These are phyloP conservation scores for Drosophila asahinai DNA, from an alignment of 1,140 invertebrate species.

Conservation along the genomic window DNA sequence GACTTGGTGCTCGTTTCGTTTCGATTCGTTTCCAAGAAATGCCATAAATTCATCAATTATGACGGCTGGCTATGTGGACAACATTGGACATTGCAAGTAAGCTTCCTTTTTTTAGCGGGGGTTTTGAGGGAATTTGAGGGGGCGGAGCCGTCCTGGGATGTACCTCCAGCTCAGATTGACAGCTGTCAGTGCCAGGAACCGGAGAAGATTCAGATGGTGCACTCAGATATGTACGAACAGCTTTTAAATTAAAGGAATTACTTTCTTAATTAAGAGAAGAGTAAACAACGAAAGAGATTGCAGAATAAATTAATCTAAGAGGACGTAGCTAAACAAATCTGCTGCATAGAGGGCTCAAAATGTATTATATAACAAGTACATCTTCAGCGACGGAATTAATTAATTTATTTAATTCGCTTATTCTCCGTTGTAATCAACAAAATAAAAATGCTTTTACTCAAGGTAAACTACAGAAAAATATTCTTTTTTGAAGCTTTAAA, in stretches of 20 bases:
- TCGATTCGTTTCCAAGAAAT: slow-evolving; percentile 66
- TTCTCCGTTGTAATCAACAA: no score
- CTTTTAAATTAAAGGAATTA: slow-evolving; percentile 32
- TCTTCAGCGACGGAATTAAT: no score
- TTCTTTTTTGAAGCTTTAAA: no score
- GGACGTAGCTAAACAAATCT: background rate
- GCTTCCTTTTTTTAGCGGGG: background rate
- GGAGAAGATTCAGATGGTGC: background rate
- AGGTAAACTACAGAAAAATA: no score
- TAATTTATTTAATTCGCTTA: no score
- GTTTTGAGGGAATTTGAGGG: background rate
- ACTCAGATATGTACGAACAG: slow-evolving; percentile 19
- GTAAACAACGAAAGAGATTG: background rate
- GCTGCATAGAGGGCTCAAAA: background rate
- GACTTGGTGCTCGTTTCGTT: slow-evolving; percentile 37
- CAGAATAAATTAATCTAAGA: slow-evolving; percentile 20
- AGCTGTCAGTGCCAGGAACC: slow-evolving; percentile 56
- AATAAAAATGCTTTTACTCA: no score
- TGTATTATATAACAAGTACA: no score
- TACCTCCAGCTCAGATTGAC: slow-evolving; percentile 52
- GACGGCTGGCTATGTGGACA: slow-evolving; percentile 69
- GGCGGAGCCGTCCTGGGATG: slow-evolving; percentile 20
- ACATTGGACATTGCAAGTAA: slow-evolving; percentile 35
- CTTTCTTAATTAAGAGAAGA: slow-evolving; percentile 33
- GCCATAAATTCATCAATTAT: slow-evolving; percentile 83